Percentiles rank a stretch among this genome's conserved stretches.
Conservation (phyloP, 2,797 vertebrate genomes). For the Arctocebus calabarensis region DNA sequence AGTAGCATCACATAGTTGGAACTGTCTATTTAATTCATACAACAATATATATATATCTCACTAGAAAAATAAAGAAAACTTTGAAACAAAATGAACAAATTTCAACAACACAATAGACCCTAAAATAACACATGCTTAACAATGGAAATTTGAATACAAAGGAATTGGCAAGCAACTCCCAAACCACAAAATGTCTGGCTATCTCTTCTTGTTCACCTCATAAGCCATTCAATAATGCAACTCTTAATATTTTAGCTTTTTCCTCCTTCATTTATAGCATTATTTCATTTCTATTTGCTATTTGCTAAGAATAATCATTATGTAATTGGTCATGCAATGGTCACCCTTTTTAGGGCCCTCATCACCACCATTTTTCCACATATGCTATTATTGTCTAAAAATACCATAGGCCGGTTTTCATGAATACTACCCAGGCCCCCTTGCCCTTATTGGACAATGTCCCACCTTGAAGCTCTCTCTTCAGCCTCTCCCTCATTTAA, state of each 20-base stretch:
- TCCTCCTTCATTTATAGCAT: not conserved
- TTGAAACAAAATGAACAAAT: not conserved
- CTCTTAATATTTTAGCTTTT: not conserved
- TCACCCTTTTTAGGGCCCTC: not conserved
- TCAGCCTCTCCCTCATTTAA: not conserved
- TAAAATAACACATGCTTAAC: not conserved
- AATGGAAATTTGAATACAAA: not conserved
- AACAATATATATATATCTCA: not conserved
- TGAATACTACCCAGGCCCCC: not conserved
- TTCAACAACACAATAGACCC: not conserved
- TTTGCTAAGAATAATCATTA: not conserved
- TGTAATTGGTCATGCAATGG: not conserved
- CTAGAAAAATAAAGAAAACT: not conserved
- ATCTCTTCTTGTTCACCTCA: not conserved
- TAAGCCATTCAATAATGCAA: not conserved
- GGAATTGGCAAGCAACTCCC: not conserved
- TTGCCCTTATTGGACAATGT: not conserved
- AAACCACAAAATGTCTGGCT: not conserved
- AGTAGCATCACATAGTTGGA: not conserved
- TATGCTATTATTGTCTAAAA: not conserved
- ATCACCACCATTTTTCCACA: not conserved
- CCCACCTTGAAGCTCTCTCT: not conserved
- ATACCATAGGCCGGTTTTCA: not conserved
- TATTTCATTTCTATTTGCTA: not conserved
- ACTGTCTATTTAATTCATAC: not conserved